Evolutionary conservation across 2,797 vertebrate genomes (phyloP), one percentile per base, ranked within the genome.

Genomic region (Sylvia borin): DNA sequence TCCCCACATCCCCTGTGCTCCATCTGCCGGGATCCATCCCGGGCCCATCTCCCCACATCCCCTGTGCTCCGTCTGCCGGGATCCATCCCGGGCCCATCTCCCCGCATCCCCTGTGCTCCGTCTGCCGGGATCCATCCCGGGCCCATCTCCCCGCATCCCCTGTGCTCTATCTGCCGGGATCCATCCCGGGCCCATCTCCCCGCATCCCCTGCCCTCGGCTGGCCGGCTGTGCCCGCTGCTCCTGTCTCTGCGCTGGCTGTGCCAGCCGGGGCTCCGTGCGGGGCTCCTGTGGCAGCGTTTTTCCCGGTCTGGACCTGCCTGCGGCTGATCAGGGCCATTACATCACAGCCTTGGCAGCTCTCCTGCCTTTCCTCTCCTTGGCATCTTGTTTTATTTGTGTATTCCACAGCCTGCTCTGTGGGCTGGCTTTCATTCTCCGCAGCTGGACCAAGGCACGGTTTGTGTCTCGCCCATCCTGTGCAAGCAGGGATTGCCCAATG

Each of bases 211-310:
- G 70, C 53, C 42, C 62, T 29, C 15, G 13, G 34, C 38, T 36
- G 0, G 0, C n/a, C 26, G 11, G n/a, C 9, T 22, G 20, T n/a
- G 25, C 16, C 36, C 21, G 13, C 34, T 3, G 3, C 3, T 11
- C 61, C 51, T 16, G 27, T 38, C 31, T 0, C n/a, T n/a, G 16
- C 0, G 6, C 73, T 0, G 38, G 57, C 18, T 2, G 26, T 3
- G 40, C 42, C 77, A 3, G 31, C 45, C 5, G 36, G 9, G 15
- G 34, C 79, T 47, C 78, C 6, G 9, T 10, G 3, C 5, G 53
- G 51, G 29, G 34, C 68, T 66, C 34, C 66, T 8, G 68, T 9
- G 79, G 29, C 8, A 42, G 60, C 43, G 14, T 13, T n/a, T 53
- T 20, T 42, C 58, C 34, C 6, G 60, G 7, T 15, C 14, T 9